phyloP scores from a whole-genome alignment of 2,113 vertebrate species.

The Capricornis sumatraensis region DNA sequence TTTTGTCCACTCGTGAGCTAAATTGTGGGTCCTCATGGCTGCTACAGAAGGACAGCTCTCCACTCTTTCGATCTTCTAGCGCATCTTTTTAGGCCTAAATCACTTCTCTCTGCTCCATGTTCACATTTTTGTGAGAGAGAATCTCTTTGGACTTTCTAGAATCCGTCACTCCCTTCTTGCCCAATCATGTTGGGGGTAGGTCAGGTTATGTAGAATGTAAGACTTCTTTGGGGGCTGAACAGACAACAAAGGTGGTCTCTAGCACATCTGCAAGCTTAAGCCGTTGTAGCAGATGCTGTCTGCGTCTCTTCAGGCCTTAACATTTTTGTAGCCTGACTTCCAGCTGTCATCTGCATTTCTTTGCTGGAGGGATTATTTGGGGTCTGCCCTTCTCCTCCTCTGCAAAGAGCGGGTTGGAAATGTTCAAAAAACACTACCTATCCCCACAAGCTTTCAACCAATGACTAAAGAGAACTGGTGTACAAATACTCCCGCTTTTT shows the following conservation, averaged over 20 bases:
- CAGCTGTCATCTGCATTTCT: neutral
- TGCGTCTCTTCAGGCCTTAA: neutral
- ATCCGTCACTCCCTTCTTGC: neutral
- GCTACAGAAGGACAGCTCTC: neutral
- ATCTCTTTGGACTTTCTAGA: neutral
- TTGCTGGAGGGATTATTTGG: neutral
- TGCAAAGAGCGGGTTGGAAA: neutral
- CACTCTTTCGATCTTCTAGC: fast-evolving
- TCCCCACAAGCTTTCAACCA: neutral
- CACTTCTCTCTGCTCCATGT: neutral
- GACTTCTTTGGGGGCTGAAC: neutral
- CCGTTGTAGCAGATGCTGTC: neutral
- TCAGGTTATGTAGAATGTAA: neutral
- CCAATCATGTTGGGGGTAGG: no score
- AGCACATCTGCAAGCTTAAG: neutral
- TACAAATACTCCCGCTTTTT: neutral
- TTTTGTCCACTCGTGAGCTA: neutral
- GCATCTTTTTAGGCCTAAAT: neutral
- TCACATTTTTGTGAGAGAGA: neutral
- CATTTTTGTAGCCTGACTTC: neutral
- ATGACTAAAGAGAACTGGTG: neutral
- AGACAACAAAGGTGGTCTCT: neutral
- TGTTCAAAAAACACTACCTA: neutral
- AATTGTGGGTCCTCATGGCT: neutral
- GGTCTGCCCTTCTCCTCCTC: fast-evolving